Percentiles rank a stretch among this genome's conserved stretches.
Conservation (phyloP, 2,888 invertebrate species). For the Melipona bicolor region DNA sequence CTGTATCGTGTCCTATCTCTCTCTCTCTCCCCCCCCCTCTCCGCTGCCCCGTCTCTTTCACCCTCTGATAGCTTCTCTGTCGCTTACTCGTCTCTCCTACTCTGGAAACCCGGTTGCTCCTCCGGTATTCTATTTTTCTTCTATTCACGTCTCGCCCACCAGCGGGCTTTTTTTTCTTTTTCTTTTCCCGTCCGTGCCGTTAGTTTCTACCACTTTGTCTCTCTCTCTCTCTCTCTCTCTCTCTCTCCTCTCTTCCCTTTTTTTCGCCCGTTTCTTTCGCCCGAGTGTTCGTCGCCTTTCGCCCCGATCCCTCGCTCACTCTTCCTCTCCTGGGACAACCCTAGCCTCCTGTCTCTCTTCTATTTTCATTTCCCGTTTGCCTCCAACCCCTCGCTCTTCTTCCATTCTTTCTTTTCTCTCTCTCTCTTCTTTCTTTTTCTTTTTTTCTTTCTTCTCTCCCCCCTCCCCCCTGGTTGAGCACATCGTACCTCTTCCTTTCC, state of each 20-base stretch:
- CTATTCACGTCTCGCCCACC: slow-evolving; percentile 51
- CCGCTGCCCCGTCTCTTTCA: background rate
- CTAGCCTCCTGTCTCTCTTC: slow-evolving; percentile 39
- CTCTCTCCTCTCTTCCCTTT: background rate
- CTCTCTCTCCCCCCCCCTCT: too few relatives aligned
- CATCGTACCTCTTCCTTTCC: slow-evolving; percentile 29
- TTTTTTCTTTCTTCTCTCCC: background rate
- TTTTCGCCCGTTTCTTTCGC: background rate
- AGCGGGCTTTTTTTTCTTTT: slow-evolving; percentile 38
- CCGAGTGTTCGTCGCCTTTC: slow-evolving; percentile 33
- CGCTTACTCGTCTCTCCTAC: slow-evolving; percentile 13
- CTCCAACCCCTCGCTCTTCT: background rate
- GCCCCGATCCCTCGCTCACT: background rate
- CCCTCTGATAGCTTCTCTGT: background rate
- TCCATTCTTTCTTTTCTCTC: background rate
- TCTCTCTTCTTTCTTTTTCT: background rate
- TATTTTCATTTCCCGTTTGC: slow-evolving; percentile 48
- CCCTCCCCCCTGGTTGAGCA: background rate
- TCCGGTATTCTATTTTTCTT: slow-evolving; percentile 56
- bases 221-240: slow-evolving; percentile 8
- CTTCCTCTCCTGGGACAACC: slow-evolving; percentile 22
- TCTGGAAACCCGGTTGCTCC: slow-evolving; percentile 25
- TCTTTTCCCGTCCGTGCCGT: slow-evolving; percentile 44
- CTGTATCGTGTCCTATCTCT: slow-evolving; percentile 8
- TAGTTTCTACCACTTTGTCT: slow-evolving; percentile 60